Evolutionary conservation across 2,113 vertebrate species (phyloP), one percentile per base, ranked within the genome.

Genomic region (Halichoeres trimaculatus): DNA sequence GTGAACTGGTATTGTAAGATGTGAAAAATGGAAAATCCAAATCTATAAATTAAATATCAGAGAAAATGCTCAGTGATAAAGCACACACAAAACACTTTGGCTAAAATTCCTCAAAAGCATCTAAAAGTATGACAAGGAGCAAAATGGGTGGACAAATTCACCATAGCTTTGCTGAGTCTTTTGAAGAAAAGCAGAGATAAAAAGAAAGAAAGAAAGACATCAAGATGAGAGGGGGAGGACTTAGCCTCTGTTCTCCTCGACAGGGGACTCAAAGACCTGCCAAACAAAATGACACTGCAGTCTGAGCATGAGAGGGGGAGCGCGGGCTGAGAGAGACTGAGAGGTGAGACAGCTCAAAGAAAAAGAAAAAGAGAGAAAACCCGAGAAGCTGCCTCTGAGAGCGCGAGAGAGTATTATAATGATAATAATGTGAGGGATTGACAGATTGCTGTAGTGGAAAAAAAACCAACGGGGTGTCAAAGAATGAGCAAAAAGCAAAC

Each of bases 231-330:
- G 56, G 72, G 69, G 68, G 55, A 58, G 45, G 60, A 73, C 67
- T 81, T 55, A 40, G 52, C 48, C 52, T 80, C 41, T 77, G 60
- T 64, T 84, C 70, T 74, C 30, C 65, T 63, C 35, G 40, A 64
- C 65, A 52, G 56, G 43, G 14, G 55, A 81, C 76, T 86, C 76
- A 88, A 85, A 86, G 74, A 80, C 52, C 81, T 88, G 85, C 69
- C 83, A 88, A 66, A 80, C 76, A 72, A 87, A 87, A 83, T 83
- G 78, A 80, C 70, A 86, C 38, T 2, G 30, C 68, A 60, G 70
- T 58, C 48, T 47, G 68, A 81, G 62, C 52, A 22, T 19, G 26
- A 19, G 30, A 61, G 59, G 19, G 23, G 35, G 53, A 74, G 53
- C 71, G 47, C 41, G n/a, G n/a, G 19, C 17, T 35, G 47, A 47